These are phyloP conservation scores for Andinoacara biseriatus DNA, from an alignment of 2,113 vertebrate genomes.

Conservation along the genomic window DNA sequence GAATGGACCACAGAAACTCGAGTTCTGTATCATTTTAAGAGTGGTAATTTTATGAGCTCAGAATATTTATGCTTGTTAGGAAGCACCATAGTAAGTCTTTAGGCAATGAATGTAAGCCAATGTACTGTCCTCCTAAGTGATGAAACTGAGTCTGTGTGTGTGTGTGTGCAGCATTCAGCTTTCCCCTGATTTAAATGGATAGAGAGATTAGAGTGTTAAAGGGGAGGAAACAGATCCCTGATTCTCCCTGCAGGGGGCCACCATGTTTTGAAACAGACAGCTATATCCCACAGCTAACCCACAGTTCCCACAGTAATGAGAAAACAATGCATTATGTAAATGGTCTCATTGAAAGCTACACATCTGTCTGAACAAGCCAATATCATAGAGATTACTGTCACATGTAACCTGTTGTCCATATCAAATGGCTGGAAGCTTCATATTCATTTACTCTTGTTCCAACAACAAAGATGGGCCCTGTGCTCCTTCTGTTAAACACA, in stretches of 20 bases:
- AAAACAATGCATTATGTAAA: background rate
- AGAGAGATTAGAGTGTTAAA: constrained; percentile 9
- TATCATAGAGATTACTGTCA: background rate
- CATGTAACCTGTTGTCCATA: background rate
- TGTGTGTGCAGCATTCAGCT: background rate
- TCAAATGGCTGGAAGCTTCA: background rate
- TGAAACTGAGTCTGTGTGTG: background rate
- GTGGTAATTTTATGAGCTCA: background rate
- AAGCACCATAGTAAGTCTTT: background rate
- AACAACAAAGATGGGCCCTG: background rate
- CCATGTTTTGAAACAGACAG: constrained; percentile 1
- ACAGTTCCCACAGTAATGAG: background rate
- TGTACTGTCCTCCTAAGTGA: background rate
- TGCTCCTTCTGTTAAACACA: background rate
- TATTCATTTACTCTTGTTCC: background rate
- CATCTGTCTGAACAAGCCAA: background rate
- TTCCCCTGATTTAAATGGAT: constrained; percentile 17
- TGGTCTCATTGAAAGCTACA: background rate
- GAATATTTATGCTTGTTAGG: background rate
- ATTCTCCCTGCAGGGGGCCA: constrained; percentile 24
- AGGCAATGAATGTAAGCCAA: background rate
- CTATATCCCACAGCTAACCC: background rate
- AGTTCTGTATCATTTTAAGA: background rate
- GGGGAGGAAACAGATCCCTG: constrained; percentile 1
- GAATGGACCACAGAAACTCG: background rate